Conservation (phyloP, 2,888 invertebrate species). For the Caenorhabditis parvicauda region DNA sequence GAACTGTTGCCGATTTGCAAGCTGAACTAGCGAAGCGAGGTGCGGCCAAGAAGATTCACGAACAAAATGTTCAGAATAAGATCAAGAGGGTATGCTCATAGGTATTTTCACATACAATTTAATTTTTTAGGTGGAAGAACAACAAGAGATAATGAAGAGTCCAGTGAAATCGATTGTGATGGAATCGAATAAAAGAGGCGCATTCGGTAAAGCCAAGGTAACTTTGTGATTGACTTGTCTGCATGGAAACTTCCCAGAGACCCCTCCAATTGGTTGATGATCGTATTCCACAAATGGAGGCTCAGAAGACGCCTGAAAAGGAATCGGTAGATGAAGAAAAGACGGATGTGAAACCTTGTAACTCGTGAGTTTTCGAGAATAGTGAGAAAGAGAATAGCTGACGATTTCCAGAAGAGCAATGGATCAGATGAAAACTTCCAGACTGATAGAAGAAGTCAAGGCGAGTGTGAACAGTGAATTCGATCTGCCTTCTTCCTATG, state of each 20-base stretch:
- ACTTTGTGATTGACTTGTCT: too few relatives aligned
- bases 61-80: conserved; percentile 24
- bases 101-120: background rate
- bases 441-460: conserved; percentile 16
- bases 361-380: too few relatives aligned
- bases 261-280: too few relatives aligned
- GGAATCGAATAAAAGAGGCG: too few relatives aligned
- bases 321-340: too few relatives aligned
- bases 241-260: too few relatives aligned
- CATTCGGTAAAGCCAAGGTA: too few relatives aligned
- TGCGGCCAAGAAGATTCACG: conserved; percentile 16
- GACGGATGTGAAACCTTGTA: too few relatives aligned
- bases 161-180: conserved; percentile 13
- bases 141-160: conserved; percentile 20
- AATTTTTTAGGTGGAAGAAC: conserved; percentile 12
- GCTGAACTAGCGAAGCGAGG: conserved; percentile 19
- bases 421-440: conserved; percentile 14
- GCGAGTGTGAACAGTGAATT: conserved; percentile 7
- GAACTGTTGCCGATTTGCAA: conserved; percentile 26
- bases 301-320: too few relatives aligned
- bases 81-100: background rate
- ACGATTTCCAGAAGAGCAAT: conserved; percentile 11
- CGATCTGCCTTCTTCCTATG: conserved; percentile 12
- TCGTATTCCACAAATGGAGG: too few relatives aligned
- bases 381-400: too few relatives aligned